phyloP scores from a whole-genome alignment of 2,888 invertebrate genomes.

The Andrena trimmerana region DNA sequence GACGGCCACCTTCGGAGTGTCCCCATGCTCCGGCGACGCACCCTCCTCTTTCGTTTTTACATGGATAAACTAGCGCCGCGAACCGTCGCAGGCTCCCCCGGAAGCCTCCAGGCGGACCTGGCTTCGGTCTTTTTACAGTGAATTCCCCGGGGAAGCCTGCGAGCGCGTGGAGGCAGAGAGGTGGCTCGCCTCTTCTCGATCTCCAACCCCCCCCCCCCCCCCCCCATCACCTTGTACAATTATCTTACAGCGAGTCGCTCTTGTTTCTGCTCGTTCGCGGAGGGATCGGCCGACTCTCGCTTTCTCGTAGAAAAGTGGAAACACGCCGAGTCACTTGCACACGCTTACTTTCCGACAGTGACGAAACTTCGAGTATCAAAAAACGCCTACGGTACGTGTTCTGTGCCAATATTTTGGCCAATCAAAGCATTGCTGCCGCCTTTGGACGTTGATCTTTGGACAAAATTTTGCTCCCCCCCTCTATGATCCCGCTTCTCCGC shows the following conservation, averaged over 20 bases:
- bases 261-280: conserved; percentile 3
- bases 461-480: background rate
- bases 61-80: conserved; percentile 26
- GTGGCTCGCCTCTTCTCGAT: background rate
- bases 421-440: conserved; percentile 50
- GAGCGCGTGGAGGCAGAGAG: conserved; percentile 4
- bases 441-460: conserved; percentile 9
- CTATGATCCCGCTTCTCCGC: too few species aligned
- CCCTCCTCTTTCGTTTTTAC: conserved; percentile 17
- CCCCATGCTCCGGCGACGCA: conserved; percentile 24
- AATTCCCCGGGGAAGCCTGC: conserved; percentile 22
- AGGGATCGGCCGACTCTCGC: conserved; percentile 12
- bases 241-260: conserved; percentile 24
- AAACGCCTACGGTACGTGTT: conserved; percentile 29
- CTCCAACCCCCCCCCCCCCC: background rate
- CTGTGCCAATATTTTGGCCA: conserved; percentile 55
- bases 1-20: conserved; percentile 34
- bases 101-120: background rate
- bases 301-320: conserved; percentile 57
- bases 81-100: conserved; percentile 14
- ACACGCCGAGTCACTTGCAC: conserved; percentile 27
- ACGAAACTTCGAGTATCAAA: conserved; percentile 46
- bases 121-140: background rate
- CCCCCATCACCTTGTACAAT: background rate
- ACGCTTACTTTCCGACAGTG: conserved; percentile 17